These are phyloP conservation scores for Arctocebus calabarensis DNA, from an alignment of 2,797 vertebrate species.

Conservation along the genomic window DNA sequence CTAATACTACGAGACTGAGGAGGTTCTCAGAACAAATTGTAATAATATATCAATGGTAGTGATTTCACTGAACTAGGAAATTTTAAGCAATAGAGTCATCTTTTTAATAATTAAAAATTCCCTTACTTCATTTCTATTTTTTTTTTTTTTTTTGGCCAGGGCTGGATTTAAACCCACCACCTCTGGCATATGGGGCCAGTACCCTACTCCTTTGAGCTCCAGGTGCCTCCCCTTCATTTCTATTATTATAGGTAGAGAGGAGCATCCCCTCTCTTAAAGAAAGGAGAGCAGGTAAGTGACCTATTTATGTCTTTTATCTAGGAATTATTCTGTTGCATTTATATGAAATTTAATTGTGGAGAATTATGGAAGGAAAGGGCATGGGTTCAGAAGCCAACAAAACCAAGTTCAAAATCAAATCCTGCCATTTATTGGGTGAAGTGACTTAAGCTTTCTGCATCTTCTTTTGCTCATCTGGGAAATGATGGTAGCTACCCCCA, in stretches of 20 bases:
- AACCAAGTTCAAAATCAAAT: slow-evolving; percentile 26
- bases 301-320: neutral
- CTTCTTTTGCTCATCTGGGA: neutral
- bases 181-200: too few species aligned
- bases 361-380: neutral
- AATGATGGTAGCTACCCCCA: neutral
- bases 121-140: neutral
- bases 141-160: too few species aligned
- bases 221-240: neutral
- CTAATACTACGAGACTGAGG: neutral
- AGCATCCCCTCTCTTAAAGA: neutral
- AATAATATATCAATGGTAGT: neutral
- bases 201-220: too few species aligned
- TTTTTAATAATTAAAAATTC: slow-evolving; percentile 10
- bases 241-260: neutral
- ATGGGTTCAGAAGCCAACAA: neutral
- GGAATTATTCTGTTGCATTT: neutral
- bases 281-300: neutral
- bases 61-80: neutral
- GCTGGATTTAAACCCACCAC: too few species aligned
- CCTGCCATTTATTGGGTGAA: neutral
- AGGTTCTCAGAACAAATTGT: neutral
- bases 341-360: neutral
- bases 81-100: neutral
- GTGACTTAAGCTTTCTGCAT: neutral